A percentile compares a stretch with the other conserved stretches of the same genome.
Evolutionary conservation across 2,113 vertebrate genomes (phyloP).

Genomic region (Coreoperca whiteheadi): DNA sequence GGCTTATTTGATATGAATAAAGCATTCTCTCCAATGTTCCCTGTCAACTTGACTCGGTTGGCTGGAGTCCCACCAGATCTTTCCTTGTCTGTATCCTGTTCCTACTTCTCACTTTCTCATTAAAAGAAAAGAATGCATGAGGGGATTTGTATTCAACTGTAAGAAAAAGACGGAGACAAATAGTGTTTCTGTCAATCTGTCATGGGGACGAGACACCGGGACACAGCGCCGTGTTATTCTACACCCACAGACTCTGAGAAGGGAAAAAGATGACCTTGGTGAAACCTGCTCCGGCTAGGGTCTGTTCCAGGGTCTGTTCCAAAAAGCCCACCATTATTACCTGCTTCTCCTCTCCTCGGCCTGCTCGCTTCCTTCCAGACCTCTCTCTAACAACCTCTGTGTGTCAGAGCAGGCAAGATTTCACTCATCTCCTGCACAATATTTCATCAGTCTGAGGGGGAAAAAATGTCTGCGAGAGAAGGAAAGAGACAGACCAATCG

Average conservation of each 20-base stretch:
- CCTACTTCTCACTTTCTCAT: conserved; percentile 66
- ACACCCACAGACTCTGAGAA: conserved; percentile 61
- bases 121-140: conserved; percentile 51
- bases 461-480: conserved; percentile 35
- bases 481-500: conserved; percentile 68
- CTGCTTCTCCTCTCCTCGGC: conserved; percentile 58
- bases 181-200: conserved; percentile 72
- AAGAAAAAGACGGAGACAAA: conserved; percentile 51
- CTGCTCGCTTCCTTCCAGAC: conserved; percentile 48
- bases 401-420: conserved; percentile 75
- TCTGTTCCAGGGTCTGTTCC: conserved; percentile 31
- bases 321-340: conserved; percentile 64
- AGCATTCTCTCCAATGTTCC: conserved; percentile 19
- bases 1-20: conserved; percentile 42
- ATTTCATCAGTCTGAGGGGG: conserved; percentile 71
- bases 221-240: conserved; percentile 72
- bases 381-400: conserved; percentile 58
- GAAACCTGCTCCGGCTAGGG: conserved; percentile 56
- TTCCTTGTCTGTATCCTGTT: conserved; percentile 46
- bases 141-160: conserved; percentile 46
- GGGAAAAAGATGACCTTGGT: conserved; percentile 43
- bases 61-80: conserved; percentile 41
- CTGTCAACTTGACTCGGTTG: conserved; percentile 37
- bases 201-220: conserved; percentile 68
- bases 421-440: conserved; percentile 78